Conservation (phyloP, 2,113 vertebrate genomes). For the Glareola pratincola region DNA sequence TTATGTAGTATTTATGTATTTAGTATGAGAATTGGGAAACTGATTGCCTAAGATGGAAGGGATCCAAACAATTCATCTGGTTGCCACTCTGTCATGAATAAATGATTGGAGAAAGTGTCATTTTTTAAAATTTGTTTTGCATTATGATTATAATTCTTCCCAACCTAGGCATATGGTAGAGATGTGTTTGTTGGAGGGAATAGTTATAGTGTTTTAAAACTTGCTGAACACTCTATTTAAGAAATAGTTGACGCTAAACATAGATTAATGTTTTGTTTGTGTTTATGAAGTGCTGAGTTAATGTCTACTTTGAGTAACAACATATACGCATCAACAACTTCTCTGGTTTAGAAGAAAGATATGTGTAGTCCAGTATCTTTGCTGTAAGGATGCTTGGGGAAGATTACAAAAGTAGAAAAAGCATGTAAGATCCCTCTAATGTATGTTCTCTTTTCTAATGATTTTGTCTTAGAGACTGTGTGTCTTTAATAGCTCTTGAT, state of each 20-base stretch:
- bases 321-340: background rate
- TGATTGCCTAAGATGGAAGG: background rate
- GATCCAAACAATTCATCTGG: background rate
- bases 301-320: background rate
- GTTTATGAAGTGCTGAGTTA: background rate
- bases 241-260: background rate
- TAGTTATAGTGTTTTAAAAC: background rate
- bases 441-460: background rate
- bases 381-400: background rate
- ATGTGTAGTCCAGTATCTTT: background rate
- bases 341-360: background rate
- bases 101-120: background rate
- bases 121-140: background rate
- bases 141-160: background rate
- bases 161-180: background rate
- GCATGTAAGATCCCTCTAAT: background rate
- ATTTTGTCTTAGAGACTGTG: background rate
- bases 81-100: background rate
- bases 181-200: background rate
- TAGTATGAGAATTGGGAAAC: background rate
- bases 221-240: background rate
- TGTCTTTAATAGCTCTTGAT: background rate
- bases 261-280: conserved; percentile 11
- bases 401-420: background rate
- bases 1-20: background rate